Evolutionary conservation across 2,888 invertebrate species (phyloP).

Genomic region (Serrognathus titanus): DNA sequence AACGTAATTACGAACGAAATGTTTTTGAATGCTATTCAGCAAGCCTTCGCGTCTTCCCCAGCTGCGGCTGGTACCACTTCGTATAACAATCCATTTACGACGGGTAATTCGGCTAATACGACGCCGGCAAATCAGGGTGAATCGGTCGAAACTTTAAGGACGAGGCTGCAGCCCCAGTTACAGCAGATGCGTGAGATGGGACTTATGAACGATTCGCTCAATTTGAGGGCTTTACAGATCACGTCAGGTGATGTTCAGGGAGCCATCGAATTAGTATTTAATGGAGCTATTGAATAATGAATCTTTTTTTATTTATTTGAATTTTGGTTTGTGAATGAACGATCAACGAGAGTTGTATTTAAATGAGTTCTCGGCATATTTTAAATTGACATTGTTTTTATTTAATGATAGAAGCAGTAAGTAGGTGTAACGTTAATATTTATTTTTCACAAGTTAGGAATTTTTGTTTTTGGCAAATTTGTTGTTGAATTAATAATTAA

Average conservation of each 20-base stretch:
- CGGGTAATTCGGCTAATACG: constrained; percentile 4
- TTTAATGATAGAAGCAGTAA: too few species aligned
- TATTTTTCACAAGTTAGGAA: too few species aligned
- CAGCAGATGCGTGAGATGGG: constrained; percentile 90
- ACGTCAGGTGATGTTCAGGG: constrained; percentile 84
- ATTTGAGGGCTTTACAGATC: constrained; percentile 79
- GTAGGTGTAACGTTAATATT: too few species aligned
- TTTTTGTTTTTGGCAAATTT: too few species aligned
- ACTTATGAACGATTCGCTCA: constrained; percentile 76
- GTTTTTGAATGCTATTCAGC: constrained; percentile 74
- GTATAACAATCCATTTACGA: not conserved
- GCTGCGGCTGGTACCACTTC: constrained; percentile 24
- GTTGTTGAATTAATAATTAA: too few species aligned
- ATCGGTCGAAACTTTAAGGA: constrained; percentile 36
- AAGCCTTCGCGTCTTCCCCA: constrained; percentile 55
- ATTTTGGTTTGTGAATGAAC: too few species aligned
- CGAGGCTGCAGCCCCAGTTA: constrained; percentile 56
- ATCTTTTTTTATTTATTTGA: too few species aligned
- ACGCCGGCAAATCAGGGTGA: constrained; percentile 23
- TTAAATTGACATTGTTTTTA: too few species aligned
- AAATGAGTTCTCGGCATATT: too few species aligned
- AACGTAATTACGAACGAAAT: constrained; percentile 69
- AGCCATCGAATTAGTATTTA: constrained; percentile 87
- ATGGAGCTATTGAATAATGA: constrained; percentile 50
- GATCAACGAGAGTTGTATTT: too few species aligned